phyloP scores from a whole-genome alignment of 2,113 vertebrate genomes.

The Epinephelus fuscoguttatus region DNA sequence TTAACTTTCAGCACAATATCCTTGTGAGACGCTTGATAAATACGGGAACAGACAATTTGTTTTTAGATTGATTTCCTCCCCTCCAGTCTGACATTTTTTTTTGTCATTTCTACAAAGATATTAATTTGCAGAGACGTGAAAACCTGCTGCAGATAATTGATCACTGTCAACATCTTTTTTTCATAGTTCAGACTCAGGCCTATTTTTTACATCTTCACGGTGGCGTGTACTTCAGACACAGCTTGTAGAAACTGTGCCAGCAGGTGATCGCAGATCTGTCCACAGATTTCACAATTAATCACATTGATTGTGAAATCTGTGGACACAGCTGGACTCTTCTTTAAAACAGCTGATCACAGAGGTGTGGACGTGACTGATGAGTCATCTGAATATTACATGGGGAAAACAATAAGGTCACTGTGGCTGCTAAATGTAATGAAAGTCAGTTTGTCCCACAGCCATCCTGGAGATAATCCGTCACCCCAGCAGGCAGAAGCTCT shows the following conservation, averaged over 20 bases:
- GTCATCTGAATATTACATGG: slow-evolving; percentile 36
- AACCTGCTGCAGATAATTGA: not conserved
- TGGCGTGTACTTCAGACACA: not conserved
- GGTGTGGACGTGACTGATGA: not conserved
- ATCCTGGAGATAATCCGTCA: slow-evolving; percentile 41
- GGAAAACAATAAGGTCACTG: slow-evolving; percentile 4
- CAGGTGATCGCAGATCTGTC: not conserved
- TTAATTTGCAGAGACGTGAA: not conserved
- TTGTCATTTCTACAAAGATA: not conserved
- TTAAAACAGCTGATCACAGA: slow-evolving; percentile 1
- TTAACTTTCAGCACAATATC: not conserved
- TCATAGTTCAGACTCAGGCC: not conserved
- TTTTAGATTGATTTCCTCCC: too few relatives aligned
- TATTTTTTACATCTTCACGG: not conserved
- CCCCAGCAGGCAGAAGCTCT: slow-evolving; percentile 2
- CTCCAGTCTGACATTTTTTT: not conserved
- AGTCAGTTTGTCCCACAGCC: slow-evolving; percentile 10
- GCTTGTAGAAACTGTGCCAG: not conserved
- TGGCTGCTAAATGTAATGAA: slow-evolving; percentile 46
- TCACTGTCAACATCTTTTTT: not conserved
- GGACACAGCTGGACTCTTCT: not conserved
- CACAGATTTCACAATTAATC: not conserved
- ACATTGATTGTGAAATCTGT: not conserved
- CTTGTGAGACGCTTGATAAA: not conserved
- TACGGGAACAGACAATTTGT: not conserved